Evolutionary conservation across 2,888 invertebrate genomes (phyloP).

Genomic region (Heliconius erato): DNA sequence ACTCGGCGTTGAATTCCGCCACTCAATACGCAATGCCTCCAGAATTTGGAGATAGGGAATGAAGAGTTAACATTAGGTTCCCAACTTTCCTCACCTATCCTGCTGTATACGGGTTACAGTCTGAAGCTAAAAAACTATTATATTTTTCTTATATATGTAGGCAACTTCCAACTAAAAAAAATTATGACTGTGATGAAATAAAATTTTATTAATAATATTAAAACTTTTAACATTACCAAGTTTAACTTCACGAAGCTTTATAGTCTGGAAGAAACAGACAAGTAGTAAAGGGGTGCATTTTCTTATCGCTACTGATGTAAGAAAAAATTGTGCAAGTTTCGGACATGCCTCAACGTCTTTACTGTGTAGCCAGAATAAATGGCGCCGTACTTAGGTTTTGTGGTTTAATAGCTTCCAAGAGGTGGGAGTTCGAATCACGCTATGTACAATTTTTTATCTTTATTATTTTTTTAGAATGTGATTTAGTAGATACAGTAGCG

Average conservation of each 20-base stretch:
- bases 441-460: background rate
- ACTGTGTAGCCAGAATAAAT: background rate
- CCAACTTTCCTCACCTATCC: too few species aligned
- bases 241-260: background rate
- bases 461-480: background rate
- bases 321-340: background rate
- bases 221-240: conserved; percentile 4
- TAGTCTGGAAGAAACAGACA: background rate
- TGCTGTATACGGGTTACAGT: too few species aligned
- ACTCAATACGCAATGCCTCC: too few species aligned
- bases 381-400: background rate
- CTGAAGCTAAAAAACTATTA: too few species aligned
- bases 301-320: background rate
- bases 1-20: too few species aligned
- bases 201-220: conserved; percentile 1
- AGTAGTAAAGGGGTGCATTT: background rate
- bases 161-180: background rate
- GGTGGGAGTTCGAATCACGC: background rate
- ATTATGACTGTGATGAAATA: background rate
- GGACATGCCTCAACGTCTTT: conserved; percentile 11
- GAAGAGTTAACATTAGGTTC: too few species aligned
- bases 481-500: too few species aligned
- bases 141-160: too few species aligned
- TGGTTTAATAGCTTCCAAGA: background rate
- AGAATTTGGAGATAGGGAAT: too few species aligned